Conservation (phyloP, 53 echinoderm and acorn worm genomes). For the Temnopleurus reevesii region DNA sequence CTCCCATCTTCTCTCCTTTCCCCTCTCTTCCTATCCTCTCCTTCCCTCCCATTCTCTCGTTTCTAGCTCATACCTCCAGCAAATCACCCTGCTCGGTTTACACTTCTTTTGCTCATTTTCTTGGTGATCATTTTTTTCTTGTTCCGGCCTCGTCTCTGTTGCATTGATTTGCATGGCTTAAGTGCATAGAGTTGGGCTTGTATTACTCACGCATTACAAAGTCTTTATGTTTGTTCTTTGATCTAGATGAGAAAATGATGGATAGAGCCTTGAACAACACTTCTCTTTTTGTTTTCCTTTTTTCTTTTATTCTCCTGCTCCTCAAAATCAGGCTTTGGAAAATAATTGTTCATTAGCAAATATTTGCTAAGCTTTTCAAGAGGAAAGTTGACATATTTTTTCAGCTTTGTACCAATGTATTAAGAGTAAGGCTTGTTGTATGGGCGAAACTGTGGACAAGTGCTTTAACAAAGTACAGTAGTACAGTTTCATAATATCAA, state of each 20-base stretch:
- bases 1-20: constrained; percentile 16
- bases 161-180: constrained; percentile 61
- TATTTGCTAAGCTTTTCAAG: constrained; percentile 46
- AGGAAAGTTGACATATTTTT: constrained; percentile 56
- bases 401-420: constrained; percentile 19
- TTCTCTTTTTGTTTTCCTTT: constrained; percentile 23
- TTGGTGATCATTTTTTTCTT: constrained; percentile 7
- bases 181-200: constrained; percentile 45
- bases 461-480: neutral
- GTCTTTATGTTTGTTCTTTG: constrained; percentile 45
- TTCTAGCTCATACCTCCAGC: neutral
- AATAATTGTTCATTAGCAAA: constrained; percentile 62
- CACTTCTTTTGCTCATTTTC: constrained; percentile 50
- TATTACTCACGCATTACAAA: constrained; percentile 55
- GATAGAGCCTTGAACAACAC: constrained; percentile 24
- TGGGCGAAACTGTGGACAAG: neutral
- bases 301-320: neutral
- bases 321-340: constrained; percentile 9
- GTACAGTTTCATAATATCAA: neutral
- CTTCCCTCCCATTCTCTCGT: neutral
- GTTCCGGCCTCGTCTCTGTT: neutral
- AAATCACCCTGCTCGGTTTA: constrained; percentile 51
- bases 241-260: constrained; percentile 54
- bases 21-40: constrained; percentile 1
- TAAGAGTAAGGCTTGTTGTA: neutral